Base-by-base conservation (phyloP, 92 coral and sea anemone genomes). In the Virgularia gustaviana region DNA sequence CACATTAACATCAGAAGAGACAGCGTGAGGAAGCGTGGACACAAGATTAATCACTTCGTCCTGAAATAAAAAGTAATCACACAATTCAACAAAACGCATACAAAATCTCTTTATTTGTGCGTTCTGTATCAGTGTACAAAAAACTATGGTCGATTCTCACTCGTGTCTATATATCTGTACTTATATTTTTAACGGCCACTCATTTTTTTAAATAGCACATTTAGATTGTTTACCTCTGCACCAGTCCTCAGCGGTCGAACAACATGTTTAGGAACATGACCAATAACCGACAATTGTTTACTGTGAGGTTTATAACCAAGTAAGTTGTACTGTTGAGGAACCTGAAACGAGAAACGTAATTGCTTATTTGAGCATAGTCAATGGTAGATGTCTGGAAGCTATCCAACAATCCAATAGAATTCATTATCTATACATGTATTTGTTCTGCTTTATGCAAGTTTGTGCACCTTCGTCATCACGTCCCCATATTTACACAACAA, bases 181-280 rank as follows among this genome's bases (percentile, higher is more conserved):
- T n/a, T 8, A 58, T 5, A 12, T 5, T 19, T n/a, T 22, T 36
- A 18, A 34, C 36, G 38, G 42, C 44, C 27, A 23, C n/a, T 22
- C 65, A 58, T 8, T 19, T n/a, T 16, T 5, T n/a, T 8, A 5
- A 27, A 60, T 23, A 2, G 54, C 23, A 28, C 22, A 28, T 36
- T 34, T 23, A 44, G 6, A 34, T 1, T 44, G 27, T 29, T 57
- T 74, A 91, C 97, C 98, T 89, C 90, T 16, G 98, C 98, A 57
- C 98, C 96, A 54, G 86, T 82, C 79, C 98, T 77, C 24, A 92
- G 82, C 27, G 90, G 58, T 47, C 96, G 85, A 19, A 82, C 88
- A 24, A 85, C 86, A 67, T 89, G 83, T 11, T 88, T 88, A 9
- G 98, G 84, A 39, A 86, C 96, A 79, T 92, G 88, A 45, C 96